Conservation (phyloP, 2,888 invertebrate species). For the Drosophila longiperda region DNA sequence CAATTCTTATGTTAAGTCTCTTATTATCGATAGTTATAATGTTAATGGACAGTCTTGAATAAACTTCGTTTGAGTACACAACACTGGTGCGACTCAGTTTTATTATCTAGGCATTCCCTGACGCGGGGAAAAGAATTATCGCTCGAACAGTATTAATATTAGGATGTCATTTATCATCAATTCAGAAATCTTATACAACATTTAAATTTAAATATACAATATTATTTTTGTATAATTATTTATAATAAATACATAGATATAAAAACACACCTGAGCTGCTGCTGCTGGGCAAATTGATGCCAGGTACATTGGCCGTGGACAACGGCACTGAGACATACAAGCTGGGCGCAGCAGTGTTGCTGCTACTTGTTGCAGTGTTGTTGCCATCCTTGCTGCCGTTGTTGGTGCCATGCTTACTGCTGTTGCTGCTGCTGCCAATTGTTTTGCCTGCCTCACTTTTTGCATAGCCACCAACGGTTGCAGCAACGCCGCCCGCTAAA, state of each 20-base stretch:
- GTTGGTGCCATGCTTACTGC: slow-evolving; percentile 49
- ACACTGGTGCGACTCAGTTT: too few relatives aligned
- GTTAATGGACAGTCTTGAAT: too few relatives aligned
- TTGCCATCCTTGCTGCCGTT: slow-evolving; percentile 48
- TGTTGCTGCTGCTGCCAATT: slow-evolving; percentile 39
- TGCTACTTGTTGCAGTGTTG: slow-evolving; percentile 32
- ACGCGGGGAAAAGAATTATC: too few relatives aligned
- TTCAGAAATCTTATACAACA: neutral
- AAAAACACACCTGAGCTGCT: slow-evolving; percentile 56
- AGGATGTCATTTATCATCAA: neutral
- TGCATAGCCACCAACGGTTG: slow-evolving; percentile 34
- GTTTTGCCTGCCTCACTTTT: slow-evolving; percentile 62
- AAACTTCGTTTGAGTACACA: too few relatives aligned
- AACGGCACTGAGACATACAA: slow-evolving; percentile 89
- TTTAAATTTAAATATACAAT: neutral
- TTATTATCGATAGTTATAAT: too few relatives aligned
- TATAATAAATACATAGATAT: neutral
- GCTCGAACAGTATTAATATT: too few relatives aligned
- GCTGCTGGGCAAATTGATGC: slow-evolving; percentile 83
- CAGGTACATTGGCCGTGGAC: slow-evolving; percentile 85
- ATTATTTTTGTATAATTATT: neutral
- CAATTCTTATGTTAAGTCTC: too few relatives aligned
- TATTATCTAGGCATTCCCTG: too few relatives aligned
- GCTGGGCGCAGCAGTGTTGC: slow-evolving; percentile 84
- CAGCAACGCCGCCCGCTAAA: slow-evolving; percentile 12